Evolutionary conservation across 35 echinoderm and acorn worm species (phyloP).

Genomic region (Ophiothrix spiculata): DNA sequence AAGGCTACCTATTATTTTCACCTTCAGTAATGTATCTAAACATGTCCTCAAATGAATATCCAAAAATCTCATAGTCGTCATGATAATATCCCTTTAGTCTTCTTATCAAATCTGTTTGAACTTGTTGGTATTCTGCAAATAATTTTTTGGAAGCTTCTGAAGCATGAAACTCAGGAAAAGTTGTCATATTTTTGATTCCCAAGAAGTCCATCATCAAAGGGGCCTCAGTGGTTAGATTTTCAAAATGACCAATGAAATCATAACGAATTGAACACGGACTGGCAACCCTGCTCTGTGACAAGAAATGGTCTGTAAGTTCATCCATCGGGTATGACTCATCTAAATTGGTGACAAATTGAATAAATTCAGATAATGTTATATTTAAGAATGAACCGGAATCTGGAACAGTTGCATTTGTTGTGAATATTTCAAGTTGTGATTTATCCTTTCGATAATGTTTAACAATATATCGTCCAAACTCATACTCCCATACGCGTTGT

Average conservation of each 20-base stretch:
- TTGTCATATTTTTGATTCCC: constrained; percentile 15
- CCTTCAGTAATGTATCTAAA: too few species aligned
- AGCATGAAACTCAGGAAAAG: constrained; percentile 49
- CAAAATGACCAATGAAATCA: constrained; percentile 57
- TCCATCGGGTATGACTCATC: constrained; percentile 18
- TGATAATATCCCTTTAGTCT: constrained; percentile 41
- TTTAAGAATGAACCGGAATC: too few species aligned
- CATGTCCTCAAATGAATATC: too few species aligned
- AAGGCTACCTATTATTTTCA: too few species aligned
- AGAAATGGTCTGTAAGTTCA: constrained; percentile 61
- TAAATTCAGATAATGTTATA: constrained; percentile 60
- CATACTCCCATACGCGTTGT: neutral
- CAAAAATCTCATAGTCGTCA: constrained; percentile 13
- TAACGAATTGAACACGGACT: constrained; percentile 49
- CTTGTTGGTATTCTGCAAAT: constrained; percentile 7
- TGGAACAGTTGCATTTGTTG: too few species aligned
- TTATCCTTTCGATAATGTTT: neutral
- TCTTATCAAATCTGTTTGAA: constrained; percentile 37
- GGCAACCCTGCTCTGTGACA: constrained; percentile 39
- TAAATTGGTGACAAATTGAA: constrained; percentile 50
- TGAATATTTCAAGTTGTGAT: too few species aligned
- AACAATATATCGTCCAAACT: neutral
- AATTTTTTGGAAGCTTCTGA: constrained; percentile 18
- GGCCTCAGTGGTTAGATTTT: constrained; percentile 61
- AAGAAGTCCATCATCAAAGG: constrained; percentile 50